Base-by-base conservation (phyloP, 2,113 vertebrate species). In the pig (Sus scrofa) region DNA sequence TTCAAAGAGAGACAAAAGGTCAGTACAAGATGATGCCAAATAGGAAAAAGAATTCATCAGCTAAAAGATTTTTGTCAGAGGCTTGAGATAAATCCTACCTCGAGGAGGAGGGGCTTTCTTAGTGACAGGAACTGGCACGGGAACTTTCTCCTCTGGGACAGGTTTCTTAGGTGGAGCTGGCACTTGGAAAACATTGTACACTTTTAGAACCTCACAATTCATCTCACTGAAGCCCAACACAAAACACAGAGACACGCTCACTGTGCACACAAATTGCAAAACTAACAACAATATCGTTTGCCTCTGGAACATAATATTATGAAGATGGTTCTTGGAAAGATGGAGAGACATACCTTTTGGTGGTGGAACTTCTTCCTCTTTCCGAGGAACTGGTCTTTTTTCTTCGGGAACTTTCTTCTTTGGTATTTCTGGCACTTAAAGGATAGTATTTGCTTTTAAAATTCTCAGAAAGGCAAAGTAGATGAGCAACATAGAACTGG, bases 81-180 rank as follows among this genome's bases (percentile, higher is more conserved):
- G 44, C 88, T 4, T 74, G 27, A 65, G 75, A 58, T 20, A 93
- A 94, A 93, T 62, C 98, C 96, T 99, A 99, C 98, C 99, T 99
- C 96, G 98, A 75, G 98, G 71, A 98, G 98, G 97, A 97, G 98
- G 98, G 96, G 95, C 95, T 97, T 98, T 98, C 98, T 98, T 98
- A 96, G 99, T 74, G 37, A 98, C 95, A 96, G 98, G 97, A 96
- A 98, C 93, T 90, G 97, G 82, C 65, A 98, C 82, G 96, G 98
- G 73, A 65, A 98, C 92, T 98, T 98, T 98, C 96, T 99, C 98
- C 97, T 99, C 98, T n/a, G 98, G 97, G 34, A 98, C 32, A 91
- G 97, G 96, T 98, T 98, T 99, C 97, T 98, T 98, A 92, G 98
- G 98, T 71, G 98, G 98, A 96, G 97, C 98, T 92, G 98, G 98